Conservation (phyloP, 1,140 invertebrate species). For the Aphelinus certus region DNA sequence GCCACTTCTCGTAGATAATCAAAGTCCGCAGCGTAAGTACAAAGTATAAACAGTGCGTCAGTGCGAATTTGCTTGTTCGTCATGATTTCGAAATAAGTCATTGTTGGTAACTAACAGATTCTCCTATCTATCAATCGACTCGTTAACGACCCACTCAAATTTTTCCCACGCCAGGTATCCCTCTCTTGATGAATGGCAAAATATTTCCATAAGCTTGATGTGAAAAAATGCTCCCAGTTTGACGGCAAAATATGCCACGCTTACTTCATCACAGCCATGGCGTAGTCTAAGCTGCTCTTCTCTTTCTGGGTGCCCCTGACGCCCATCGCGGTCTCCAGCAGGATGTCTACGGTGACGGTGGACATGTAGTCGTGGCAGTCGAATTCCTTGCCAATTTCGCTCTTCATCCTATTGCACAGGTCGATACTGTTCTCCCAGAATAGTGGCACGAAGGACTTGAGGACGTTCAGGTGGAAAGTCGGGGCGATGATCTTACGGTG, state of each 20-base stretch:
- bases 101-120: no score
- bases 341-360: slow-evolving; percentile 86
- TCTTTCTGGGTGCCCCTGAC: slow-evolving; percentile 72
- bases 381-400: slow-evolving; percentile 74
- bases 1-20: no score
- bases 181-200: no score
- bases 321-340: slow-evolving; percentile 83
- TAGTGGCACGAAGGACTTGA: slow-evolving; percentile 87
- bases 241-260: slow-evolving; percentile 26
- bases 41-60: no score
- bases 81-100: no score
- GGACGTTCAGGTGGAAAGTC: slow-evolving; percentile 90
- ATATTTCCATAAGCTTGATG: no score
- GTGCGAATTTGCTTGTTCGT: no score
- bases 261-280: slow-evolving; percentile 78
- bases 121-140: no score
- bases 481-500: slow-evolving; percentile 92
- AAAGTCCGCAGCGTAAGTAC: no score
- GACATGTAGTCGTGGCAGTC: slow-evolving; percentile 88
- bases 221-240: neutral
- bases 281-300: slow-evolving; percentile 73
- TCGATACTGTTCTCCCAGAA: slow-evolving; percentile 86
- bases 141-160: no score
- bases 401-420: slow-evolving; percentile 74
- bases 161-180: no score